Evolutionary conservation across 2,888 invertebrate genomes (phyloP), one percentile per base, ranked within the genome.

Genomic region (Noctua fimbriata): DNA sequence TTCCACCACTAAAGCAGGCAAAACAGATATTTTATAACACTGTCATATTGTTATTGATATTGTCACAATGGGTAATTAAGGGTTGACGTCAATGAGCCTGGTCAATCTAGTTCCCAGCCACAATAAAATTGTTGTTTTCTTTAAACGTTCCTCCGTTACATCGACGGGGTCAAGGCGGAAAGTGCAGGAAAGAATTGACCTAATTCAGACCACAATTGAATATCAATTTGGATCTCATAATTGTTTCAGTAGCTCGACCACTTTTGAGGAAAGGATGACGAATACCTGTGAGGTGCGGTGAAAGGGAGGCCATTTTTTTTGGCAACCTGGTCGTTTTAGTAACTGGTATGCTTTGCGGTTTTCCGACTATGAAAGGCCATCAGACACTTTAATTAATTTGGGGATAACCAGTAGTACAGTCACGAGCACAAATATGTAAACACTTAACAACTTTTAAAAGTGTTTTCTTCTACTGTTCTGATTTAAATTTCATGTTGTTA

Each of bases 51-150:
- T 88, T 78, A 84, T 73, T 81, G 58, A 66, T 24, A 81, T 76
- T 78, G n/a, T 71, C n/a, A 94, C 92, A 93, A 94, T 93, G 86
- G 91, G 86, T 89, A 89, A 92, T 93, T 92, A 93, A 86, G 73
- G 49, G 28, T 71, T 92, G 91, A 91, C 92, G 92, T 92, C 90
- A 89, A 67, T 76, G 7, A n/a, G 49, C 41, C 47, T 63, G 44
- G 32, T 24, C 79, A 76, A 83, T 88, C 71, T 83, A 83, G 60
- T 69, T 70, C 69, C 63, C 7, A 24, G 18, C 41, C 75, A 41
- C 28, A 60, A 69, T 81, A 36, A 66, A 65, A 73, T 69, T 70
- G 76, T 75, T 76, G 55, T 81, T 67, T 79, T 82, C 44, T 78
- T 66, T 28, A n/a, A 36, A 66, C 1, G 49, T 41, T 28, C 18